Evolutionary conservation across 1,140 invertebrate species (phyloP), one percentile per base, ranked within the genome.

Genomic region (Battus philenor): DNA sequence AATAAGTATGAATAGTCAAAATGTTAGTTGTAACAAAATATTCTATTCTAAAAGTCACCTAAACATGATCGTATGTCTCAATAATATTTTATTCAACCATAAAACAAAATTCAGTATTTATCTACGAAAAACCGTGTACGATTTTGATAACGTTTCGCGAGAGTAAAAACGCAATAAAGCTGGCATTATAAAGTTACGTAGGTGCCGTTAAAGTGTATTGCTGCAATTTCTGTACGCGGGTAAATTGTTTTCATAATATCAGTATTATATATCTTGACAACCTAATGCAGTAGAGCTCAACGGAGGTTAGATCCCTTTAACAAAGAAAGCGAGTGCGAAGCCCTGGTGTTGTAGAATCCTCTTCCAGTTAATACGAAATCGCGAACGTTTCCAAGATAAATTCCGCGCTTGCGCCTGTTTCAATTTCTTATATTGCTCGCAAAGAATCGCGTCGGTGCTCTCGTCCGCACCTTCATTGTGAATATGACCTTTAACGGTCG

Each of bases 131-230:
- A 48, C 45, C 50, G 36, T 52, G 46, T 46, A 49, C 38, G 50
- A 53, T 50, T 60, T 50, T 49, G 50, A 56, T 52, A 56, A 56
- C 44, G 32, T 13, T 27, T 8, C 29, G 31, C 29, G 36, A 43
- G 43, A 55, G 52, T 55, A 52, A 60, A 52, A 60, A 52, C 44
- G 57, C 39, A 38, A 60, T 56, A 60, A 60, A 60, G 31, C 44
- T 45, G 32, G 43, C 39, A 55, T 60, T 60, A 60, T 56, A 49
- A 50, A 47, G 36, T 52, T n/a, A 44, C 49, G 36, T 43, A 44
- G 53, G 30, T 43, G 31, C 50, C 53, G 47, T 60, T 50, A 60
- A 53, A 47, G 49, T 52, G 30, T 47, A 59, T 59, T 49, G 51
- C 44, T 48, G 49, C 52, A 49, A 55, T 55, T 55, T 45, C 46